phyloP scores from a whole-genome alignment of 1,140 invertebrate genomes.

The Reticulitermes speratus region DNA sequence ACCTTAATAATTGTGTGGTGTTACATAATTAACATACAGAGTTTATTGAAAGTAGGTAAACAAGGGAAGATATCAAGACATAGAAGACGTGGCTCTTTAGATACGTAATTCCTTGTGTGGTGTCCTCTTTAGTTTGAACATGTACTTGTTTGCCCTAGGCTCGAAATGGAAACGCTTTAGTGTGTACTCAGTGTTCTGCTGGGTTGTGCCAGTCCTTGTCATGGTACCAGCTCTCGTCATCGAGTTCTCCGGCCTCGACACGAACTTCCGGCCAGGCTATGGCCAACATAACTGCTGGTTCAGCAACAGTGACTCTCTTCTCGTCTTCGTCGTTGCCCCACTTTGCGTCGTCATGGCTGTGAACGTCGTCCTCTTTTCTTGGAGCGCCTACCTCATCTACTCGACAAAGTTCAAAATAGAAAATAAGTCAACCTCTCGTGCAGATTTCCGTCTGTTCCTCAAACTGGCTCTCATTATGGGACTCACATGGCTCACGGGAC shows the following conservation, averaged over 20 bases:
- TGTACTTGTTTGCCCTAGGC: not conserved
- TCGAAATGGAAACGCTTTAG: not conserved
- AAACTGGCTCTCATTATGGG: slow-evolving; percentile 58
- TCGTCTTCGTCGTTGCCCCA: slow-evolving; percentile 40
- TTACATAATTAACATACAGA: too few relatives aligned
- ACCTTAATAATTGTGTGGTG: too few relatives aligned
- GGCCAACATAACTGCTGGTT: not conserved
- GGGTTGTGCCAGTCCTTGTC: not conserved
- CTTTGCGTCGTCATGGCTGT: slow-evolving; percentile 50
- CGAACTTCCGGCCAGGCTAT: not conserved
- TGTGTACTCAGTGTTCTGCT: not conserved
- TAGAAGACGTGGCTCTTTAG: too few relatives aligned
- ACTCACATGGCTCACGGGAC: slow-evolving; percentile 54
- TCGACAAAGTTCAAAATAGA: not conserved
- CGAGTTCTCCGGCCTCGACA: not conserved
- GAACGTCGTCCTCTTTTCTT: slow-evolving; percentile 54
- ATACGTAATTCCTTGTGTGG: too few relatives aligned
- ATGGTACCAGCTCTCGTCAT: not conserved
- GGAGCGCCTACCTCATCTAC: slow-evolving; percentile 55
- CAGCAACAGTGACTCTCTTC: not conserved
- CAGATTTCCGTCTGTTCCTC: slow-evolving; percentile 55
- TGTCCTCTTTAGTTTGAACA: too few relatives aligned
- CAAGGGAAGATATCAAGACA: too few relatives aligned
- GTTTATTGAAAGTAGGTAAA: too few relatives aligned
- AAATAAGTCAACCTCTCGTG: slow-evolving; percentile 36